A percentile compares a stretch with the other conserved stretches of the same genome.
These are phyloP conservation scores for Heterodera schachtii DNA, from an alignment of 1,140 invertebrate species.

Conservation along the genomic window DNA sequence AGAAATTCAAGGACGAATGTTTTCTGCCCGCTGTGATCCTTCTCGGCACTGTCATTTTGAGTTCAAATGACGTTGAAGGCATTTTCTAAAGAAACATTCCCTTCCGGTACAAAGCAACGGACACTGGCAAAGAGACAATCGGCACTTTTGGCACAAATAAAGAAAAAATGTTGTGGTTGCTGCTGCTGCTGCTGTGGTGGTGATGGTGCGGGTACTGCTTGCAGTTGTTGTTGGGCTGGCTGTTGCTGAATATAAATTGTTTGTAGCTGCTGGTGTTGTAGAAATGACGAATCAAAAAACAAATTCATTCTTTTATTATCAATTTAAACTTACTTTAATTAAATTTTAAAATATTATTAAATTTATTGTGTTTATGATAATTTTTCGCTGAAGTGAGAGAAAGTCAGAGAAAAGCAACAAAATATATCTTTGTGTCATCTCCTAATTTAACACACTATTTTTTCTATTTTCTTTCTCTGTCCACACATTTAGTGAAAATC, in stretches of 20 bases:
- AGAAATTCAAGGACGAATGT: too few relatives aligned
- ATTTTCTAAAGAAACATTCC: conserved; percentile 8
- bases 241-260: not conserved
- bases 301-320: too few relatives aligned
- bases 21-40: not conserved
- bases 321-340: too few relatives aligned
- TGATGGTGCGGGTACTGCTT: not conserved
- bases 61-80: not conserved
- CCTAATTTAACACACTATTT: too few relatives aligned
- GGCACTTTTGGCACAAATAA: not conserved
- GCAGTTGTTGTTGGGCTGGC: not conserved
- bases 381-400: too few relatives aligned
- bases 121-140: not conserved
- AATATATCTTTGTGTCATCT: too few relatives aligned
- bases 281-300: too few relatives aligned
- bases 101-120: conserved; percentile 1
- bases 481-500: too few relatives aligned
- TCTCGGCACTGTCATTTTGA: not conserved
- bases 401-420: too few relatives aligned
- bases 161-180: not conserved
- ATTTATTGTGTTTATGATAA: too few relatives aligned
- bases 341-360: too few relatives aligned
- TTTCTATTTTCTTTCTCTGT: too few relatives aligned
- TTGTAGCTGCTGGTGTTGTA: conserved; percentile 3
- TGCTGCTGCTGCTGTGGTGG: not conserved